phyloP scores from a whole-genome alignment of 2,888 invertebrate genomes.

The Biston stratarius region DNA sequence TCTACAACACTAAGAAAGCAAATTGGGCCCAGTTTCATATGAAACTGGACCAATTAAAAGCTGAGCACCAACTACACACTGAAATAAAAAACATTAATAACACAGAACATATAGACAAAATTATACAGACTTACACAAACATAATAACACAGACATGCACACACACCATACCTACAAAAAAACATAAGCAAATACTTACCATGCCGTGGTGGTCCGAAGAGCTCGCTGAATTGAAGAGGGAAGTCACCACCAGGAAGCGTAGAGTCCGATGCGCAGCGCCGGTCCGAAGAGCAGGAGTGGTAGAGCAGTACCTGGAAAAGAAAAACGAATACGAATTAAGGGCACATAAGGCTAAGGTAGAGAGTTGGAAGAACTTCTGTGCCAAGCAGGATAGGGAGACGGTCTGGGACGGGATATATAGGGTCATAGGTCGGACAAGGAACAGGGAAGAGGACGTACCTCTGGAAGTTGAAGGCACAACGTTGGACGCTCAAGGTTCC shows the following conservation, averaged over 20 bases:
- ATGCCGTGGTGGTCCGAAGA: slow-evolving; percentile 41
- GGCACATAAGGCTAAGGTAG: slow-evolving; percentile 23
- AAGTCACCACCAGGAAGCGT: background rate
- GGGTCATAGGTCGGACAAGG: background rate
- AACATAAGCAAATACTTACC: slow-evolving; percentile 12
- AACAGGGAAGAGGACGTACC: background rate
- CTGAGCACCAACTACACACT: background rate
- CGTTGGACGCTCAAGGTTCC: too few relatives aligned
- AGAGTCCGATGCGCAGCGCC: slow-evolving; percentile 1
- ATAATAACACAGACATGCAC: slow-evolving; percentile 17
- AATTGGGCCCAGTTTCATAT: slow-evolving; percentile 3
- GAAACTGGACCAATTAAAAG: background rate
- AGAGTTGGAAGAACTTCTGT: slow-evolving; percentile 31
- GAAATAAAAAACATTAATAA: background rate
- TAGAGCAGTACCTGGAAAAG: background rate
- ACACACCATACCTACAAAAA: slow-evolving; percentile 9
- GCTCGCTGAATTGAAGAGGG: background rate
- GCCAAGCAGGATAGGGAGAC: slow-evolving; percentile 33
- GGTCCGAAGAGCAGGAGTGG: background rate
- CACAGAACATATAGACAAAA: slow-evolving; percentile 2
- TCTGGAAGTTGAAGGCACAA: too few relatives aligned
- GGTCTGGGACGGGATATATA: slow-evolving; percentile 22
- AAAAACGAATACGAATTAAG: background rate
- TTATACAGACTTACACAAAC: slow-evolving; percentile 5
- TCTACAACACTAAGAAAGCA: background rate